Evolutionary conservation across 2,888 invertebrate genomes (phyloP).

Genomic region (Platycheirus rosarum): DNA sequence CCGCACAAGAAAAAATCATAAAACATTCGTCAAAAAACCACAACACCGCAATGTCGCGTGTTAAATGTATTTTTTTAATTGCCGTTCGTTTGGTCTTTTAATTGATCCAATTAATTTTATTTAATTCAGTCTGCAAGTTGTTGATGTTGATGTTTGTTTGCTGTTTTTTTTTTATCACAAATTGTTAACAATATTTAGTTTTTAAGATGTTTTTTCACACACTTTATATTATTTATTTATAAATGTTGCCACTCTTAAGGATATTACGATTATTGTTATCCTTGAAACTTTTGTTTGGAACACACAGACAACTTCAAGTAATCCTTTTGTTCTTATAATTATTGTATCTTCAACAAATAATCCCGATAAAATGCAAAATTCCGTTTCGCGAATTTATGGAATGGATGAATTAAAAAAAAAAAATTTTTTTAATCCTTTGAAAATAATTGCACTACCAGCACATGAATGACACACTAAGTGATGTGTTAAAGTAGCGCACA

Average conservation of each 20-base stretch:
- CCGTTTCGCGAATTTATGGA: conserved; percentile 28
- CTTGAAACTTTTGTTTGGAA: conserved; percentile 23
- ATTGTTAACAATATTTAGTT: conserved; percentile 44
- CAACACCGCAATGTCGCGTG: conserved; percentile 62
- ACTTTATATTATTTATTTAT: conserved; percentile 48
- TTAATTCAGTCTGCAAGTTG: conserved; percentile 36
- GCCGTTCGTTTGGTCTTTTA: conserved; percentile 54
- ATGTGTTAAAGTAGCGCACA: conserved; percentile 75
- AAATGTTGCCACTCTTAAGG: conserved; percentile 31
- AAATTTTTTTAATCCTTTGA: conserved; percentile 50
- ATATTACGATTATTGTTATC: conserved; percentile 36
- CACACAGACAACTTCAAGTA: conserved; percentile 37
- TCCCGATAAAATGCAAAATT: conserved; percentile 19
- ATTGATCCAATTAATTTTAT: conserved; percentile 70
- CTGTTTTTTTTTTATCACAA: conserved; percentile 48
- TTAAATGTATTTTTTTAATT: conserved; percentile 26
- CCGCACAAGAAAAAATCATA: conserved; percentile 37
- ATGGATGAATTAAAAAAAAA: neutral
- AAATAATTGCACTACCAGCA: conserved; percentile 57
- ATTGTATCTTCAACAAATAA: no score
- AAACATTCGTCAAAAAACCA: conserved; percentile 62
- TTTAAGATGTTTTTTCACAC: conserved; percentile 49
- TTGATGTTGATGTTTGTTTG: conserved; percentile 21
- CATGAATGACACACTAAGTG: conserved; percentile 42
- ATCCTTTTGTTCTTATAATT: conserved; percentile 52